These are phyloP conservation scores for Balanococcus diminutus DNA, from an alignment of 2,888 invertebrate species.

Conservation along the genomic window DNA sequence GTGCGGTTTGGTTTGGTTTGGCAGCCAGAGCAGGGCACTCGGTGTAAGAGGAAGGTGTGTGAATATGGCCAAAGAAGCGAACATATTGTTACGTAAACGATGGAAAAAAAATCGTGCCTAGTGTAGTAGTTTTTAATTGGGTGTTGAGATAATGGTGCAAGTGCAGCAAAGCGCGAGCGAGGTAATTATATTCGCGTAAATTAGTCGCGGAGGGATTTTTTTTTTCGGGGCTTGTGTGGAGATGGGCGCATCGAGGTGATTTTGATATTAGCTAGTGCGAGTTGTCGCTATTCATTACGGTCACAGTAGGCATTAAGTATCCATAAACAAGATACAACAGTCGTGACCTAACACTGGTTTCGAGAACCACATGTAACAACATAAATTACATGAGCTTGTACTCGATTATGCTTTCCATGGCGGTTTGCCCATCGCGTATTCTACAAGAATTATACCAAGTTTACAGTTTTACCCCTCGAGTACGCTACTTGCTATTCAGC, in stretches of 20 bases:
- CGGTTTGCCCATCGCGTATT: slow-evolving; percentile 46
- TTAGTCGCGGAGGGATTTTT: not conserved
- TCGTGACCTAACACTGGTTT: slow-evolving; percentile 52
- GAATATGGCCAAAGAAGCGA: not conserved
- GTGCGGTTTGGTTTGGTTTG: not conserved
- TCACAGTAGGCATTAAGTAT: slow-evolving; percentile 29
- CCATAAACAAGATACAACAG: slow-evolving; percentile 45
- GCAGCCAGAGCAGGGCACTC: too few species aligned
- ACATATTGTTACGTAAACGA: not conserved
- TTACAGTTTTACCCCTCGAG: slow-evolving; percentile 43
- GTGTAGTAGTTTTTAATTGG: not conserved
- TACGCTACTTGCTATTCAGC: slow-evolving; percentile 46
- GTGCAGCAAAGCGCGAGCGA: not conserved
- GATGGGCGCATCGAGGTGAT: not conserved
- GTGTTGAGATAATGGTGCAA: not conserved
- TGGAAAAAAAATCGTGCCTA: not conserved
- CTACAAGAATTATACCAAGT: slow-evolving; percentile 51
- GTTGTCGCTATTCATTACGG: slow-evolving; percentile 49
- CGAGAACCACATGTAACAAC: slow-evolving; percentile 51
- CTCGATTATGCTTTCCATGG: slow-evolving; percentile 45
- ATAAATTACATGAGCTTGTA: slow-evolving; percentile 54
- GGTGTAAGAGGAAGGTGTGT: not conserved
- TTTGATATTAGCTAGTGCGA: slow-evolving; percentile 42
- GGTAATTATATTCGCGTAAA: not conserved
- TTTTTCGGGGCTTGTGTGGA: not conserved